Percentiles rank a stretch among this genome's conserved stretches.
phyloP scores from a whole-genome alignment of 2,797 vertebrate species.

The Carapus acus region DNA sequence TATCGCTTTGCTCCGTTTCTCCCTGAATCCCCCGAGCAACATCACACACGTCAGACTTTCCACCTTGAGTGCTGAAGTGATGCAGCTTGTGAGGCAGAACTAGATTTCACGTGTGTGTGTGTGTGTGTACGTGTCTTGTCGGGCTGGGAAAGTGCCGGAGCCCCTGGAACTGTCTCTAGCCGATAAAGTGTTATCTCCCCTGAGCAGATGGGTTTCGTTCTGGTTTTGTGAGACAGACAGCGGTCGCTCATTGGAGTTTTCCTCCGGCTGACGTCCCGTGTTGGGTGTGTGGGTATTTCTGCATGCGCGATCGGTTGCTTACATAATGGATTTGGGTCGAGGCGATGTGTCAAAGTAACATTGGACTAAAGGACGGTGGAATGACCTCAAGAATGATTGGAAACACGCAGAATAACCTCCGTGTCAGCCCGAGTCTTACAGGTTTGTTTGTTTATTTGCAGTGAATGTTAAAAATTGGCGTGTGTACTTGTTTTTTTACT shows the following conservation, averaged over 20 bases:
- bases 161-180: slow-evolving; percentile 17
- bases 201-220: slow-evolving; percentile 52
- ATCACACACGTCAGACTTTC: background rate
- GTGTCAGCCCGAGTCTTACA: slow-evolving; percentile 39
- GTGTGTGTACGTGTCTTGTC: no score
- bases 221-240: slow-evolving; percentile 21
- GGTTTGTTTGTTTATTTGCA: slow-evolving; percentile 40
- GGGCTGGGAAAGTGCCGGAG: slow-evolving; percentile 14
- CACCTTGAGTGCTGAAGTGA: slow-evolving; percentile 6
- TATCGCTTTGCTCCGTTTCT: no score
- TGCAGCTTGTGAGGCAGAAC: background rate
- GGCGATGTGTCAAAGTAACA: slow-evolving; percentile 1
- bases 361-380: background rate
- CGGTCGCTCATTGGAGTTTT: slow-evolving; percentile 30
- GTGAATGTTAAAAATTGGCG: background rate
- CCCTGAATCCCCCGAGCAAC: background rate
- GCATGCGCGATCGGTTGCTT: slow-evolving; percentile 4
- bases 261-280: slow-evolving; percentile 15
- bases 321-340: slow-evolving; percentile 9
- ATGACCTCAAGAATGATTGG: slow-evolving; percentile 37
- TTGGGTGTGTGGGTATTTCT: slow-evolving; percentile 11
- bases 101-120: no score
- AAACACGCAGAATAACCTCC: slow-evolving; percentile 7
- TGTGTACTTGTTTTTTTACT: background rate
- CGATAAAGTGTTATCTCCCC: slow-evolving; percentile 68